Percentiles rank a stretch among this genome's conserved stretches.
phyloP scores from a whole-genome alignment of 2,113 vertebrate genomes.

The Malaclemys terrapin region DNA sequence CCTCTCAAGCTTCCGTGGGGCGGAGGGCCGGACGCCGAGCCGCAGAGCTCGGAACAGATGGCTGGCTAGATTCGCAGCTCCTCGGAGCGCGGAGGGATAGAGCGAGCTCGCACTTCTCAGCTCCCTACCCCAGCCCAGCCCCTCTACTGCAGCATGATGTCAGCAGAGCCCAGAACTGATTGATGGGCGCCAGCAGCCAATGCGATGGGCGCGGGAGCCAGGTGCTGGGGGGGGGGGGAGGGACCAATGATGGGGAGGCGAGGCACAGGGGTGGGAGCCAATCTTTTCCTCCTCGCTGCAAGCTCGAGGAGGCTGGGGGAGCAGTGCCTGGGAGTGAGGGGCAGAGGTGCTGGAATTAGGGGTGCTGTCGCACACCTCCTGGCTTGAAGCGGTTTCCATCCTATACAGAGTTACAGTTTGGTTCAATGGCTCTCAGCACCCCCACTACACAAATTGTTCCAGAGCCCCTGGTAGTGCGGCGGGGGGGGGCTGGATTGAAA shows the following conservation, averaged over 20 bases:
- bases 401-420: no score
- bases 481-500: background rate
- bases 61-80: background rate
- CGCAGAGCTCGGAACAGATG: background rate
- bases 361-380: no score
- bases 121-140: slow-evolving; percentile 59
- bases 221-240: slow-evolving; percentile 67
- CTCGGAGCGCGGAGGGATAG: background rate
- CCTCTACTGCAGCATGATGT: slow-evolving; percentile 84
- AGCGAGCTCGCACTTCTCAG: slow-evolving; percentile 12
- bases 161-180: slow-evolving; percentile 71
- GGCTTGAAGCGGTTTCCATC: no score
- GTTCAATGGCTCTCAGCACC: no score
- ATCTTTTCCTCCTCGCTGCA: slow-evolving; percentile 2
- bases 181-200: slow-evolving; percentile 69
- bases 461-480: background rate
- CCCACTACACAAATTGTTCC: no score
- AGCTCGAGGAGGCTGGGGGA: slow-evolving; percentile 3
- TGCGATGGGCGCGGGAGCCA: slow-evolving; percentile 43
- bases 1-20: background rate
- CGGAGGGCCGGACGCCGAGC: no score
- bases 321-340: background rate
- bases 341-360: no score
- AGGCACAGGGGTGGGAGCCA: background rate
- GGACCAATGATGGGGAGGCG: background rate